Evolutionary conservation across 2,797 vertebrate genomes (phyloP), one percentile per base, ranked within the genome.

Genomic region (Lutjanus argentimaculatus): DNA sequence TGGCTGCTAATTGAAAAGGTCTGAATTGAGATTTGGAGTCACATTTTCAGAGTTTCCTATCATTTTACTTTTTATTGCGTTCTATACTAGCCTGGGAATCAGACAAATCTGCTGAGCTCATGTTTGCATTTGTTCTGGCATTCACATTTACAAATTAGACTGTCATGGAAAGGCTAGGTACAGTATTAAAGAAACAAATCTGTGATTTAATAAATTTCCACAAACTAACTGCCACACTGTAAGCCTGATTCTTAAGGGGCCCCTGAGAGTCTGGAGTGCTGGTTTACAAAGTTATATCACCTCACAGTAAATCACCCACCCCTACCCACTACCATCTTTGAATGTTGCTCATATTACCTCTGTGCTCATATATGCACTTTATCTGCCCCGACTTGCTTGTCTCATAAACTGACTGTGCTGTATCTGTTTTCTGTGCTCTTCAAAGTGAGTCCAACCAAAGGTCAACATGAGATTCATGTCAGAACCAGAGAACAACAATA

Each of bases 381-480:
- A 36, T 36, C 45, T 72, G 42, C 46, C 46, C 19, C 52, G 15
- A 25, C n/a, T 21, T 52, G 19, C 57, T 55, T n/a, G 62, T 72
- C 64, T 79, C 15, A 69, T 66, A 79, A 67, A 78, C 7, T 21
- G 22, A 53, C 14, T 70, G 25, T 42, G 13, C 48, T 49, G 19
- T 45, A 1, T 86, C 71, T 64, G 64, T 43, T 82, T 66, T 86
- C 43, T 45, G 2, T 80, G 43, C n/a, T 75, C 40, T 49, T 70
- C 15, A 59, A 64, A 65, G 42, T 49, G 62, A 75, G 43, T 71
- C 75, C 56, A 57, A 30, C 30, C 12, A 45, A 75, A 75, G 55
- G 65, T 69, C 14, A 36, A 65, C 21, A 25, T n/a, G 30, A 52
- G 25, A 75, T 61, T 58, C 51, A 89, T 42, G 67, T 76, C 67